Conservation (phyloP, 1,140 invertebrate species). For the Neodiprion lecontei region DNA sequence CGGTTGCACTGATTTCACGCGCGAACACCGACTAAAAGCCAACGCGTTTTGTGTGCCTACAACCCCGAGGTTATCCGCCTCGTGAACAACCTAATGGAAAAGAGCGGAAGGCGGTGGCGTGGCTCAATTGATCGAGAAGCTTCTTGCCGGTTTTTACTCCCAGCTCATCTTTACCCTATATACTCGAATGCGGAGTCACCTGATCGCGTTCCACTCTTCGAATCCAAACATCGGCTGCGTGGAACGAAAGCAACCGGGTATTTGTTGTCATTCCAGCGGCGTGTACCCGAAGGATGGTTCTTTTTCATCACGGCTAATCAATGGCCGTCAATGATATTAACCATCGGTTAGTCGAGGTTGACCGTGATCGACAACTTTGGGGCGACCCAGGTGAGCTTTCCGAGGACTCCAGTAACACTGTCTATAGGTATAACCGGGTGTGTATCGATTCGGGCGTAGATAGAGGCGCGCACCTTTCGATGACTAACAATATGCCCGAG, state of each 20-base stretch:
- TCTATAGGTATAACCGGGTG: not conserved
- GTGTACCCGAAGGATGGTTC: too few species aligned
- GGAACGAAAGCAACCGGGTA: too few species aligned
- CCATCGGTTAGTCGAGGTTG: too few species aligned
- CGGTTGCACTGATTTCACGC: conserved; percentile 9
- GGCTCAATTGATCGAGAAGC: not conserved
- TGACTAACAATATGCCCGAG: conserved; percentile 46
- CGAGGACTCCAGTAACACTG: too few species aligned
- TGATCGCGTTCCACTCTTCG: too few species aligned
- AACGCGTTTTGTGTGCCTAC: not conserved
- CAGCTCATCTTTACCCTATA: conserved; percentile 13
- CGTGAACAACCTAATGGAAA: conserved; percentile 6
- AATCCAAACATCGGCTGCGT: too few species aligned
- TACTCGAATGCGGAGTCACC: not conserved
- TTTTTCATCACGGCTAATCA: too few species aligned
- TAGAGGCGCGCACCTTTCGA: conserved; percentile 48
- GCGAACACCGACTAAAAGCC: conserved; percentile 4
- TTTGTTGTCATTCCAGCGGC: too few species aligned
- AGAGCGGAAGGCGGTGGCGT: not conserved
- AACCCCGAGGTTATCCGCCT: not conserved
- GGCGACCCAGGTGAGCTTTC: too few species aligned
- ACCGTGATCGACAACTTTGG: too few species aligned
- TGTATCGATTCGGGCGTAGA: not conserved
- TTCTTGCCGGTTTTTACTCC: conserved; percentile 22
- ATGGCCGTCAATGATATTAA: too few species aligned